Evolutionary conservation across 1,140 invertebrate species (phyloP).

Genomic region (Antheraea pernyi): DNA sequence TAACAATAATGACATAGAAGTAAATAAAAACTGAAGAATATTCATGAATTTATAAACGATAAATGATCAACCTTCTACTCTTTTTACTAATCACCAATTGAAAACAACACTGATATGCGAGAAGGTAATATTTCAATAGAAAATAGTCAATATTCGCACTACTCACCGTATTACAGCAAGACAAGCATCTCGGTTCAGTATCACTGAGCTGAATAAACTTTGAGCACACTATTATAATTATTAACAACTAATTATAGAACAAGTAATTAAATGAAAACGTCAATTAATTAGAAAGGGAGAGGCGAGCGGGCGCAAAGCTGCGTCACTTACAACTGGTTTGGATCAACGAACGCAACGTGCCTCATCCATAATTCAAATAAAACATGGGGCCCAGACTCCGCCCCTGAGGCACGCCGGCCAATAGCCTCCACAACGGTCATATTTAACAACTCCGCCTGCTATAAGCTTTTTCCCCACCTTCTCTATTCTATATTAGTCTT

Average conservation of each 20-base stretch:
- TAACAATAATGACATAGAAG: background rate
- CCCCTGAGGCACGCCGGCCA: constrained; percentile 67
- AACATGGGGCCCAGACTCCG: constrained; percentile 71
- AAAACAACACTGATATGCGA: too few relatives aligned
- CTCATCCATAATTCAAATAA: constrained; percentile 77
- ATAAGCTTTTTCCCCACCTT: constrained; percentile 59
- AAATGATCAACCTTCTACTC: background rate
- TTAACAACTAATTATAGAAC: constrained; percentile 57
- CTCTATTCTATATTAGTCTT: constrained; percentile 59
- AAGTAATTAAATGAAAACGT: constrained; percentile 74
- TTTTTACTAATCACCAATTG: too few relatives aligned
- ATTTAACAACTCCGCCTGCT: constrained; percentile 62
- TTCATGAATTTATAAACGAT: background rate
- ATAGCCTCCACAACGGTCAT: constrained; percentile 53
- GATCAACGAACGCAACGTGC: constrained; percentile 51
- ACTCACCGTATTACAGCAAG: background rate
- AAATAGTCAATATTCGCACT: background rate
- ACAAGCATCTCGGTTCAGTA: constrained; percentile 19
- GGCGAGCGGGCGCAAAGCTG: constrained; percentile 66
- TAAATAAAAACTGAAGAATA: background rate
- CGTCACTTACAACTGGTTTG: constrained; percentile 69
- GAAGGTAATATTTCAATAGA: too few relatives aligned
- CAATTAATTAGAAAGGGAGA: constrained; percentile 73
- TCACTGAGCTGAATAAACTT: constrained; percentile 44
- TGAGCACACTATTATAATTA: constrained; percentile 50